Percentiles rank a stretch among this genome's conserved stretches.
phyloP scores from a whole-genome alignment of 2,888 invertebrate species.

The Dione juno region DNA sequence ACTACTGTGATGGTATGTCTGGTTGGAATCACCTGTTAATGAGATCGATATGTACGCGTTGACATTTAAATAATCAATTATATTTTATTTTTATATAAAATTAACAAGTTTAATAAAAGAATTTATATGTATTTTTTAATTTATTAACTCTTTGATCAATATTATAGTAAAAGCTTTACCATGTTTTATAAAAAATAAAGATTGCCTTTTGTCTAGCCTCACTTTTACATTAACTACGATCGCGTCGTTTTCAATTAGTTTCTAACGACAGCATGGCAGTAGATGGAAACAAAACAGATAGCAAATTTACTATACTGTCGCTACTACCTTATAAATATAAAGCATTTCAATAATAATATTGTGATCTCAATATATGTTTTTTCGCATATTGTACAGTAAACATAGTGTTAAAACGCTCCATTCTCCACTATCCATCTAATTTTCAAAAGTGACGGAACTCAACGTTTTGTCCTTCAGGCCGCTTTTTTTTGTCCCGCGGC shows the following conservation, averaged over 20 bases:
- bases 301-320: constrained; percentile 3
- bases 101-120: too few relatives aligned
- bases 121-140: background rate
- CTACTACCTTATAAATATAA: background rate
- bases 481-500: too few relatives aligned
- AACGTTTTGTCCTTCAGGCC: too few relatives aligned
- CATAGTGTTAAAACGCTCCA: background rate
- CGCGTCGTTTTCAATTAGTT: constrained; percentile 20
- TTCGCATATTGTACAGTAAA: background rate
- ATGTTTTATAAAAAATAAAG: constrained; percentile 1
- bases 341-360: constrained; percentile 1
- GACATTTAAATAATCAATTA: too few relatives aligned
- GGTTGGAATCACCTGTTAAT: background rate
- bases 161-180: constrained; percentile 6
- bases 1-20: background rate
- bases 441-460: too few relatives aligned
- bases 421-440: too few relatives aligned
- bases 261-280: constrained; percentile 17
- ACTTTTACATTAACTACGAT: constrained; percentile 13
- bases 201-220: constrained; percentile 2
- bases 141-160: background rate
- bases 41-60: background rate
- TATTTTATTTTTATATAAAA: too few relatives aligned
- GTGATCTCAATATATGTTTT: background rate
- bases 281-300: constrained; percentile 18